Base-by-base conservation (phyloP, 2,888 invertebrate genomes). In the Dugesia japonica region DNA sequence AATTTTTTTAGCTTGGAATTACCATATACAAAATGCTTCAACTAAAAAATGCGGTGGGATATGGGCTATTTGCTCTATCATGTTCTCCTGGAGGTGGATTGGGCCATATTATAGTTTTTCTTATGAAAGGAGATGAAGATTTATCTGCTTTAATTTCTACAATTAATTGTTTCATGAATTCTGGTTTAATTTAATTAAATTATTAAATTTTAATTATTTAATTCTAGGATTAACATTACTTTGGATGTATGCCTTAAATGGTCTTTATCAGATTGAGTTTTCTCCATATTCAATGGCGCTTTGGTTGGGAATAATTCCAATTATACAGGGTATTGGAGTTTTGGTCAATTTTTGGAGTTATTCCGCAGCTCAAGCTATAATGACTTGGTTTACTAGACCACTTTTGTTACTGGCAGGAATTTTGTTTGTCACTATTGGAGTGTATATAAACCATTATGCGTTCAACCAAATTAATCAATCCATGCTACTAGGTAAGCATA, bases 361-460 rank as follows among this genome's bases (percentile, higher is more conserved):
- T 9, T 77, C 75, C 7, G 80, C 81, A n/a, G 82, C 83, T 4
- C 82, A 83, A 72, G 82, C 81, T 28, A 78, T 83, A 73, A 80
- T 84, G 28, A 83, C 80, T 76, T 84, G 84, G 84, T 78, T 83
- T 75, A 82, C 83, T 74, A 82, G 83, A 78, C 84, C 84, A 26
- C 81, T 83, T 76, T 80, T 84, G 72, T 81, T 84, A 71, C 81
- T 84, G 42, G 81, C 82, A 74, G 80, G 82, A 76, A 82, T 84
- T 72, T 80, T 84, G 72, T 82, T 83, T 79, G 81, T 83, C 77
- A 84, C 84, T 17, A 80, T 84, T 17, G 84, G 84, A 76, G 81
- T 84, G 56, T 84, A 84, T 79, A 83, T 83, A 79, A 84, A 84
- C 79, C 82, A 82, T 81, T 84, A 84, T 78, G 81, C 83, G 77